Evolutionary conservation across 2,888 invertebrate genomes (phyloP).

Genomic region (Tetheella fluctuosa): DNA sequence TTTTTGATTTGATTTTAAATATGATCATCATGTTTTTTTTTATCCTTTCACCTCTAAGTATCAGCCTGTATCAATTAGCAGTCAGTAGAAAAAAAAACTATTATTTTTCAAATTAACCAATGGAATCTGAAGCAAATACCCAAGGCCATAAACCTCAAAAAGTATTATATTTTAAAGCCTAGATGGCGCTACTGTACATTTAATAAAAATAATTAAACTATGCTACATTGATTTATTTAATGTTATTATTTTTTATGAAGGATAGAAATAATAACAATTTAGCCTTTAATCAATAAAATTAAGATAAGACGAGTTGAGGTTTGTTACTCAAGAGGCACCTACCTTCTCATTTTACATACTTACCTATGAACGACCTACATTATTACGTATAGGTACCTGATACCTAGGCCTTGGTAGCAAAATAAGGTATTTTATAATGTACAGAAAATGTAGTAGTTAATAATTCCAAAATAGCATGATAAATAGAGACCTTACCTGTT

Average conservation of each 20-base stretch:
- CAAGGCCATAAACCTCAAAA: not conserved
- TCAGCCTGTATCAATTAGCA: too few species aligned
- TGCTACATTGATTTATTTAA: conserved; percentile 11
- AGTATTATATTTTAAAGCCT: conserved; percentile 10
- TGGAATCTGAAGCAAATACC: not conserved
- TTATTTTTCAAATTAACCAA: not conserved
- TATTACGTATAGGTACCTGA: not conserved
- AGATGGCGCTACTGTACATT: conserved; percentile 14
- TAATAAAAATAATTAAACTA: not conserved
- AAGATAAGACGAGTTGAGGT: not conserved
- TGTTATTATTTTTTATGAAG: too few species aligned
- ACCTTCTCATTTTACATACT: not conserved
- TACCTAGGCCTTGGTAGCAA: not conserved
- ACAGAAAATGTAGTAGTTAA: not conserved
- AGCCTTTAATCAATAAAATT: not conserved
- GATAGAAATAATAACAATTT: not conserved
- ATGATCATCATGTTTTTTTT: too few species aligned
- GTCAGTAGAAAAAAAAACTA: not conserved
- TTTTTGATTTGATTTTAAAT: not conserved
- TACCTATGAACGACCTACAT: too few species aligned
- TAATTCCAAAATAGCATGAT: not conserved
- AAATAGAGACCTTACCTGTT: not conserved
- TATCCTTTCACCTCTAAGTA: too few species aligned
- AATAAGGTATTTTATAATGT: not conserved
- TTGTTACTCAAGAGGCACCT: not conserved